Evolutionary conservation across 2,888 invertebrate species (phyloP).

Genomic region (Lobophora halterata): DNA sequence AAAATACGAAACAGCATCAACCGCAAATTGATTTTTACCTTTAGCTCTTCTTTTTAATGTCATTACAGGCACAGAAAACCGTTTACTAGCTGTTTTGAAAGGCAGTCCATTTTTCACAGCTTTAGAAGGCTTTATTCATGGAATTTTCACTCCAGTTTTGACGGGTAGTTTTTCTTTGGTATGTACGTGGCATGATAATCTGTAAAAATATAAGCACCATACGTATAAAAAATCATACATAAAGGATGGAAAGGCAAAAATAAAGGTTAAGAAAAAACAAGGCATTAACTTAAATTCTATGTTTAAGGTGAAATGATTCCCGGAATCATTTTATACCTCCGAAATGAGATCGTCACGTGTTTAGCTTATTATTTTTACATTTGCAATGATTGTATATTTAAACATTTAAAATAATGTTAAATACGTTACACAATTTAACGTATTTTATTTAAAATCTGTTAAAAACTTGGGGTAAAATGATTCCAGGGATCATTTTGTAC

Average conservation of each 20-base stretch:
- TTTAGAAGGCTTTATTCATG: slow-evolving; percentile 5
- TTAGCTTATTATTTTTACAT: too few species aligned
- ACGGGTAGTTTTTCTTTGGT: slow-evolving; percentile 2
- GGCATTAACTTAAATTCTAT: slow-evolving; percentile 5
- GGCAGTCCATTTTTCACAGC: slow-evolving; percentile 14
- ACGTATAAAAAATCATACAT: slow-evolving; percentile 1
- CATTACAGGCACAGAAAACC: slow-evolving; percentile 24
- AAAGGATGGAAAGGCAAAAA: slow-evolving; percentile 2
- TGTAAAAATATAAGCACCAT: slow-evolving; percentile 4
- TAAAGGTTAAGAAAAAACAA: not conserved
- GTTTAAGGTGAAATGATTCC: slow-evolving; percentile 9
- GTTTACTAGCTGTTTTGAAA: slow-evolving; percentile 17
- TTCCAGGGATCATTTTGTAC: slow-evolving; percentile 9
- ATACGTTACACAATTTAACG: slow-evolving; percentile 2
- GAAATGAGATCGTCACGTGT: too few species aligned
- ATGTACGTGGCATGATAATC: slow-evolving; percentile 4
- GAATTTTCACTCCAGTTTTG: slow-evolving; percentile 2
- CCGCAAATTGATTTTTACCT: slow-evolving; percentile 25
- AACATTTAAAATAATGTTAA: slow-evolving; percentile 4
- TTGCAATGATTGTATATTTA: slow-evolving; percentile 1
- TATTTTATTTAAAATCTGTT: slow-evolving; percentile 4
- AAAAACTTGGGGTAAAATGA: slow-evolving; percentile 2
- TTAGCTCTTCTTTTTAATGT: slow-evolving; percentile 25
- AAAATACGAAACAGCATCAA: slow-evolving; percentile 18
- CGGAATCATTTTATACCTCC: slow-evolving; percentile 7